Evolutionary conservation across 2,888 invertebrate genomes (phyloP).

Genomic region (Dione vanillae): DNA sequence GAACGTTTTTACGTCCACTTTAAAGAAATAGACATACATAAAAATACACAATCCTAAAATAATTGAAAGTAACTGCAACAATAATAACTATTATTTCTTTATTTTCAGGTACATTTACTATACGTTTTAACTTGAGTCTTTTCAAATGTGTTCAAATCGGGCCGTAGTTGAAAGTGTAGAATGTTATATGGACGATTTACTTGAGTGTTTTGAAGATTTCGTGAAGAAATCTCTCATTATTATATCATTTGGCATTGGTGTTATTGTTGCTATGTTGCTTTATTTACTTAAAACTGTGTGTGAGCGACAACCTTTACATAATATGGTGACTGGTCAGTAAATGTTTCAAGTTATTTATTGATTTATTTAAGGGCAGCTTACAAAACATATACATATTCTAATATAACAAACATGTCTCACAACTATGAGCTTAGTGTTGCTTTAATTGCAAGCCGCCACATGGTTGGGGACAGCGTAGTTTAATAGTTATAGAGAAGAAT

Average conservation of each 20-base stretch:
- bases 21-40: too few species aligned
- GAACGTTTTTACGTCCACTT: too few species aligned
- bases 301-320: constrained; percentile 34
- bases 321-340: constrained; percentile 36
- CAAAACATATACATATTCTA: too few species aligned
- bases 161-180: constrained; percentile 54
- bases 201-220: constrained; percentile 64
- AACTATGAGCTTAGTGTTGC: too few species aligned
- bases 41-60: not conserved
- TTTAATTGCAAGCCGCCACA: too few species aligned
- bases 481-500: too few species aligned
- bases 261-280: constrained; percentile 56
- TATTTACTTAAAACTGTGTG: constrained; percentile 55
- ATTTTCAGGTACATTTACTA: constrained; percentile 74
- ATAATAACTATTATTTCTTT: constrained; percentile 14
- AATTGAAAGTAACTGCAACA: not conserved
- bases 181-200: constrained; percentile 63
- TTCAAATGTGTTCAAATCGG: constrained; percentile 60
- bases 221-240: constrained; percentile 62
- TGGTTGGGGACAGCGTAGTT: too few species aligned
- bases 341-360: not conserved
- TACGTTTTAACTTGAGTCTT: constrained; percentile 59
- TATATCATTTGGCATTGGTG: constrained; percentile 58
- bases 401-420: too few species aligned
- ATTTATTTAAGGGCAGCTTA: too few species aligned